Conservation (phyloP, 2,113 vertebrate genomes). For the Ammospiza caudacuta region DNA sequence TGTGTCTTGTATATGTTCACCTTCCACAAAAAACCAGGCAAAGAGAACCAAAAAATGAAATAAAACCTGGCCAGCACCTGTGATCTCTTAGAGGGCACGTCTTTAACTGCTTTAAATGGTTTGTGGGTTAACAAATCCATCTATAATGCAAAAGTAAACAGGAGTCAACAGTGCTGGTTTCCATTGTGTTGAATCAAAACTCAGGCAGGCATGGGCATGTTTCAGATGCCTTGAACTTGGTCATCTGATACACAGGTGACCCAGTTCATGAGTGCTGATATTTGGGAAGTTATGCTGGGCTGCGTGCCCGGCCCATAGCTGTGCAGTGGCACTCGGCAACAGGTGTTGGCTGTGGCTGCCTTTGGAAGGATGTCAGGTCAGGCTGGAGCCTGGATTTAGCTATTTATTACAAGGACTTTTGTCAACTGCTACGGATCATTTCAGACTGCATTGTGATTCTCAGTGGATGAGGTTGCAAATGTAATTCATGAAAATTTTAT, state of each 20-base stretch:
- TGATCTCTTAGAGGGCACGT: background rate
- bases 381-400: background rate
- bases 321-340: background rate
- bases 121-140: background rate
- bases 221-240: background rate
- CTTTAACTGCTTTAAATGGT: background rate
- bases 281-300: background rate
- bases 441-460: background rate
- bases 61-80: background rate
- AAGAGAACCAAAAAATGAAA: background rate
- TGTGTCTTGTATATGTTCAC: background rate
- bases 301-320: accelerated
- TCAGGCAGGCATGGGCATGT: background rate
- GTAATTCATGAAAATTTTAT: conserved; percentile 20
- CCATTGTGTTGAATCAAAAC: background rate
- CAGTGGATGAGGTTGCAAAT: background rate
- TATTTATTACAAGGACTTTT: background rate
- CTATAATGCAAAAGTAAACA: background rate
- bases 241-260: background rate
- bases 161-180: background rate
- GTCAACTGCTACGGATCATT: background rate
- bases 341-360: background rate
- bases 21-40: background rate
- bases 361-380: background rate
- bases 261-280: accelerated